Percentiles rank a stretch among this genome's conserved stretches.
Conservation (phyloP, 2,888 invertebrate species). For the Hydropsyche betteni region DNA sequence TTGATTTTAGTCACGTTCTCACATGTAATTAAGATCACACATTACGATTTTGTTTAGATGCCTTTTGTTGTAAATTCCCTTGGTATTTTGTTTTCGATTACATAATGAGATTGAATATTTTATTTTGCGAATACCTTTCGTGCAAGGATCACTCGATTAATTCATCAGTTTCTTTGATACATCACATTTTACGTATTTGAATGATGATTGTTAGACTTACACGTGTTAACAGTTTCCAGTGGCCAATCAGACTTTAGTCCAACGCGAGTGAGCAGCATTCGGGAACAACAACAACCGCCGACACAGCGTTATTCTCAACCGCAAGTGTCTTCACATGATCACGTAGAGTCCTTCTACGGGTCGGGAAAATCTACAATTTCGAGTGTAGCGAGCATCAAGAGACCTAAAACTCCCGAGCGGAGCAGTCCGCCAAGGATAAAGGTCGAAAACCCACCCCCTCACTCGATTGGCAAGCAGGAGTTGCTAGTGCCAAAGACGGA, state of each 20-base stretch:
- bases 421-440: constrained; percentile 55
- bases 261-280: constrained; percentile 54
- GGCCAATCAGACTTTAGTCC: constrained; percentile 58
- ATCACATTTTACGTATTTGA: too few relatives aligned
- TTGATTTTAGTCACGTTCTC: too few relatives aligned
- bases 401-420: constrained; percentile 62
- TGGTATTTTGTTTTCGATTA: too few relatives aligned
- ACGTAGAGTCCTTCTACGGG: constrained; percentile 56
- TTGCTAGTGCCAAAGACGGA: constrained; percentile 77
- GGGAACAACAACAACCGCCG: constrained; percentile 52
- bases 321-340: constrained; percentile 43
- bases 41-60: too few relatives aligned
- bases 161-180: too few relatives aligned
- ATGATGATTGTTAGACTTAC: too few relatives aligned
- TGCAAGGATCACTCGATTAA: too few relatives aligned
- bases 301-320: constrained; percentile 52
- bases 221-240: constrained; percentile 54
- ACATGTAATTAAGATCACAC: too few relatives aligned
- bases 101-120: too few relatives aligned
- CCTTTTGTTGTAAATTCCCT: too few relatives aligned
- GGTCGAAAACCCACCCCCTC: constrained; percentile 52
- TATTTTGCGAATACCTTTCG: too few relatives aligned
- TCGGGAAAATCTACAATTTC: constrained; percentile 56
- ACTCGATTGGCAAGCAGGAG: constrained; percentile 55
- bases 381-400: constrained; percentile 61